Conservation (phyloP, 2,797 vertebrate species). For the Zenarchopterus dispar region DNA sequence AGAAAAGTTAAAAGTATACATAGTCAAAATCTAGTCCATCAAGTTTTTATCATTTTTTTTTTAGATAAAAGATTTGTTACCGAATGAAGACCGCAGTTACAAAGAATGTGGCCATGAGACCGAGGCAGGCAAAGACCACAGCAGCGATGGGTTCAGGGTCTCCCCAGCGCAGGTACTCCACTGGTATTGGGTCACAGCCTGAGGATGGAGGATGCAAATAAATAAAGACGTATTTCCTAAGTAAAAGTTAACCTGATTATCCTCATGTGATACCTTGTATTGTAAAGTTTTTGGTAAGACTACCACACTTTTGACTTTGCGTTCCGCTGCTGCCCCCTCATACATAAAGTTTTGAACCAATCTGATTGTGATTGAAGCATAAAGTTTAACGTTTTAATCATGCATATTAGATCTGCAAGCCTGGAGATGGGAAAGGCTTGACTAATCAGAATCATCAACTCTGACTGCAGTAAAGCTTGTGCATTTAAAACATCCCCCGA, state of each 20-base stretch:
- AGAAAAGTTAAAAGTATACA: too few species aligned
- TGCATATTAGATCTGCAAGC: neutral
- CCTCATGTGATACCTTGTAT: neutral
- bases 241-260: neutral
- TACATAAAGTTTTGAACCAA: too few species aligned
- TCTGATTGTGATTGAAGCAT: too few species aligned
- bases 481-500: too few species aligned
- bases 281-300: neutral
- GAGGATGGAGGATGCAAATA: neutral
- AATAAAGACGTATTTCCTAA: conserved; percentile 5
- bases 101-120: conserved; percentile 94
- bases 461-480: conserved; percentile 1
- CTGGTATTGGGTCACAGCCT: conserved; percentile 95
- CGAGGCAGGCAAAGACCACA: conserved; percentile 94
- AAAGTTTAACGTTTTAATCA: neutral
- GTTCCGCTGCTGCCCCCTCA: too few species aligned
- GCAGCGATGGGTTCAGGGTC: conserved; percentile 98
- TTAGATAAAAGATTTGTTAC: conserved; percentile 63
- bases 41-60: neutral
- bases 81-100: conserved; percentile 94
- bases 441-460: neutral
- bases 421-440: neutral
- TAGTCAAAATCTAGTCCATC: neutral
- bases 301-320: too few species aligned
- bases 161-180: conserved; percentile 95